phyloP scores from a whole-genome alignment of 2,113 vertebrate genomes.

The Piprites chloris region DNA sequence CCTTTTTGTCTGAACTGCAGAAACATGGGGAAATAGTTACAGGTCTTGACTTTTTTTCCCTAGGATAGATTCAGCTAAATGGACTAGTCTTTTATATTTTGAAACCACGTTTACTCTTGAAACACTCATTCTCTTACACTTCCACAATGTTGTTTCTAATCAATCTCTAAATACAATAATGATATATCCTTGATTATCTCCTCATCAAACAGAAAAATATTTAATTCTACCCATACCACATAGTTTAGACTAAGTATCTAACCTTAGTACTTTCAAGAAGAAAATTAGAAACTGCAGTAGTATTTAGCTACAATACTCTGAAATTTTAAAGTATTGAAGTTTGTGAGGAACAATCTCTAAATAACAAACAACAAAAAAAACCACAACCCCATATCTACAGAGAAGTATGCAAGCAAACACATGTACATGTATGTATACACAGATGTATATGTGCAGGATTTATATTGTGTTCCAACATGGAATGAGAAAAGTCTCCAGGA shows the following conservation, averaged over 20 bases:
- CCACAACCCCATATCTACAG: background rate
- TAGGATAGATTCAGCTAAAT: background rate
- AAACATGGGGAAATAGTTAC: background rate
- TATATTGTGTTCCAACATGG: background rate
- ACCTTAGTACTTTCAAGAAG: background rate
- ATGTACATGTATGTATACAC: background rate
- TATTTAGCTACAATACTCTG: background rate
- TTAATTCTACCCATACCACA: background rate
- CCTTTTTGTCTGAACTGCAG: background rate
- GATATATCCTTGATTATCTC: background rate
- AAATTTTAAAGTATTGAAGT: background rate
- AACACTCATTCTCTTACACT: background rate
- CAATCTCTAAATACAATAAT: background rate
- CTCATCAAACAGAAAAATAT: background rate
- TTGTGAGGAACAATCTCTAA: background rate
- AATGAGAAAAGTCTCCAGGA: slow-evolving; percentile 8
- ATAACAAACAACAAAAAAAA: background rate
- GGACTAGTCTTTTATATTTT: background rate
- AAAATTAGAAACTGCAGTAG: background rate
- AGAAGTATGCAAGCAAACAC: background rate
- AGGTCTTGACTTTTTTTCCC: background rate
- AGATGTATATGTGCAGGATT: background rate
- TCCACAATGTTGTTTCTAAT: background rate
- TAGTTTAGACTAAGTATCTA: background rate
- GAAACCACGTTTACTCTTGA: background rate